Conservation (phyloP, 2,888 invertebrate species). For the Temnothorax rugatulus region DNA sequence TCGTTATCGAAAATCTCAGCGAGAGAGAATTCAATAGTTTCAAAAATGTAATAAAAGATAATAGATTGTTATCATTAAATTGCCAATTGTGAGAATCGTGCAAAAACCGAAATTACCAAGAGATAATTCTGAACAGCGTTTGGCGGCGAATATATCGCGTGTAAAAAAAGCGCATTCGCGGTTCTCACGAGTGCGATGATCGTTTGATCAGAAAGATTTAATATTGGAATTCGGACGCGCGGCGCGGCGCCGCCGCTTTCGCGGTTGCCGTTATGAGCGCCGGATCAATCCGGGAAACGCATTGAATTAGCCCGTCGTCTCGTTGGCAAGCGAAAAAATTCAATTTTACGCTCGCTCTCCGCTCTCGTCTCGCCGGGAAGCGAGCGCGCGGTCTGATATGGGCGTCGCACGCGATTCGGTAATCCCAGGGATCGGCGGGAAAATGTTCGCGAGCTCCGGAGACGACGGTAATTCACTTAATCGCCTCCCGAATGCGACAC, state of each 20-base stretch:
- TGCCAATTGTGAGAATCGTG: neutral
- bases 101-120: neutral
- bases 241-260: conserved; percentile 21
- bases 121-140: neutral
- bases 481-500: neutral
- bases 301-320: conserved; percentile 43
- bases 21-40: neutral
- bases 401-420: conserved; percentile 10
- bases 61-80: neutral
- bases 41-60: neutral
- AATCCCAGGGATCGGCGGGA: neutral
- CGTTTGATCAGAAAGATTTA: conserved; percentile 42
- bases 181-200: conserved; percentile 13
- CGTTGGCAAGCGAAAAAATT: conserved; percentile 49
- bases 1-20: neutral
- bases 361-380: neutral
- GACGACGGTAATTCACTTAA: conserved; percentile 7
- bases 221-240: conserved; percentile 39
- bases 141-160: conserved; percentile 2
- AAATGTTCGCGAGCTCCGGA: conserved; percentile 3
- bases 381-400: neutral
- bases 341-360: conserved; percentile 43
- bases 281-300: conserved; percentile 43
- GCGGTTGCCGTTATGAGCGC: conserved; percentile 29
- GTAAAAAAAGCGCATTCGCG: neutral